These are phyloP conservation scores for Todus mexicanus DNA, from an alignment of 2,797 vertebrate species.

Conservation along the genomic window DNA sequence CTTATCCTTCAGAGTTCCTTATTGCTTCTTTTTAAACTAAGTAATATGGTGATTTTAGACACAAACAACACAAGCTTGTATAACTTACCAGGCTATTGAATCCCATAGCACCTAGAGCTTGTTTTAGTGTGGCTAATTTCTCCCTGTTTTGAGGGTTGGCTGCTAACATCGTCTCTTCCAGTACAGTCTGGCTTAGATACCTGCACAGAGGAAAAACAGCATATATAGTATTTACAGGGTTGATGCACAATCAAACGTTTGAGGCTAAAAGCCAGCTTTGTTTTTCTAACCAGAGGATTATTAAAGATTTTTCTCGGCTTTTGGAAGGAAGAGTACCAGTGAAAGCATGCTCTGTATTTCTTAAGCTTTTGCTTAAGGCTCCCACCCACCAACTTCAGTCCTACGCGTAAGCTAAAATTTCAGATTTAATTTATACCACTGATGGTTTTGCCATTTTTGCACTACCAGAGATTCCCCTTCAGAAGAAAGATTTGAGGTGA, in stretches of 20 bases:
- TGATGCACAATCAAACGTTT: background rate
- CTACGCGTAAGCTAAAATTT: background rate
- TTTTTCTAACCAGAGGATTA: background rate
- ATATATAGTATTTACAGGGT: background rate
- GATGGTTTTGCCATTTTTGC: background rate
- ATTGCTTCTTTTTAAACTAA: background rate
- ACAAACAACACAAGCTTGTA: background rate
- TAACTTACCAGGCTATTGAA: conserved; percentile 88
- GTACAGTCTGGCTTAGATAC: conserved; percentile 76
- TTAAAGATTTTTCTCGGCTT: background rate
- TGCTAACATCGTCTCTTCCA: conserved; percentile 68
- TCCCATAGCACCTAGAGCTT: conserved; percentile 84
- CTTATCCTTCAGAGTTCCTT: background rate
- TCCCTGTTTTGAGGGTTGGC: conserved; percentile 83
- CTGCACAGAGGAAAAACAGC: conserved; percentile 63
- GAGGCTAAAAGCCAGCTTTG: background rate
- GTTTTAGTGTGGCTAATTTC: conserved; percentile 80
- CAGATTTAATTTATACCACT: background rate
- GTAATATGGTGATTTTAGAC: background rate
- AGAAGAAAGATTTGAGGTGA: background rate
- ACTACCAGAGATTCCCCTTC: background rate
- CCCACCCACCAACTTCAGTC: background rate
- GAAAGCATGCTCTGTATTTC: background rate
- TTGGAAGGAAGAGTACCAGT: background rate
- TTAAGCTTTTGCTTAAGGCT: background rate